Base-by-base conservation (phyloP, 1,140 invertebrate genomes). In the Ericerus pela region DNA sequence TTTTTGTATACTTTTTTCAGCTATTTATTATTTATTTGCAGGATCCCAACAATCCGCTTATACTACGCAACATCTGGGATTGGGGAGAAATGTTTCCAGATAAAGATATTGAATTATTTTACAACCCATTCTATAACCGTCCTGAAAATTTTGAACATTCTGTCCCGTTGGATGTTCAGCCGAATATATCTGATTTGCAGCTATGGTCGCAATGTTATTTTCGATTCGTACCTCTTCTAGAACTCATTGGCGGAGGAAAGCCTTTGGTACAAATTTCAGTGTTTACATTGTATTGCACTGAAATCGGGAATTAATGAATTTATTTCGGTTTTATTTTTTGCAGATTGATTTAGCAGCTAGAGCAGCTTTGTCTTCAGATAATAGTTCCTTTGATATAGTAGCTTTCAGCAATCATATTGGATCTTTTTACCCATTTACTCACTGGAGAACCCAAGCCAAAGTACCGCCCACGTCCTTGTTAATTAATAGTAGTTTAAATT, bases 121-220 rank as follows among this genome's bases (percentile, higher is more conserved):
- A 78, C 58, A 90, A 89, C 67, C 85, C 86, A 11, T 65, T 90
- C 1, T 86, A 77, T 62, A 14, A 24, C 2, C 8, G 5, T 24
- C 41, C 41, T 24, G 10, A 10, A 10, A 72, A 74, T 54, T 65
- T 74, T 10, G 64, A 69, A 30, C 26, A 61, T 27, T 51, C 26
- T 1, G 54, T 37, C 51, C 29, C 56, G 12, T 53, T 70, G 8
- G 52, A 56, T 22, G 59, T 80, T 1, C 66, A 73, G 14, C 71
- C 72, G 29, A 66, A 67, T 18, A 69, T 85, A 37, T 68, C 78
- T 5, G 70, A 68, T 59, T 67, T 90, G 57, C 79, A 85, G 51
- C 66, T 94, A n/a, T 95, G 89, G 89, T 73, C 76, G 43, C 86
- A 88, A 64, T 92, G 87, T 70, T 95, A 91, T 70, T 82, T 87